Base-by-base conservation (phyloP, 2,113 vertebrate species). In the Cyanoramphus novaezelandiae region DNA sequence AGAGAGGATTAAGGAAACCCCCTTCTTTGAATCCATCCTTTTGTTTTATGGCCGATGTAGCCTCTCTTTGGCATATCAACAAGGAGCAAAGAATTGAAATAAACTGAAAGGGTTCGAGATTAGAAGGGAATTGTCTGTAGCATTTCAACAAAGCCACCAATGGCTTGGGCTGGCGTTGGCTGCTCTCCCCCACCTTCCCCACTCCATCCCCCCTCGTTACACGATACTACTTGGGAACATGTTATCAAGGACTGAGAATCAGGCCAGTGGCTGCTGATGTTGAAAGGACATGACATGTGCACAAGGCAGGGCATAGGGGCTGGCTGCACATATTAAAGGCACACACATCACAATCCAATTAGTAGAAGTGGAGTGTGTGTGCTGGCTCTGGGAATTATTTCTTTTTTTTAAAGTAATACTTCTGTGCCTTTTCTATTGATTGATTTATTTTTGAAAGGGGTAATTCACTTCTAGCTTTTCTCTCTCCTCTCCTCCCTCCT, bases 271-370 rank as follows among this genome's bases (percentile, higher is more conserved):
- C 98, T 98, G 98, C 98, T 99, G 99, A 99, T 98, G 97, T 97
- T 99, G 98, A 99, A 98, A 98, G 98, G 98, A 99, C 98, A 93
- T 99, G 99, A 98, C 99, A 99, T 99, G 97, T 99, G 98, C 98
- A 98, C 97, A 95, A 96, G 97, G 97, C 97, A 87, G 67, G 98
- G 98, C 98, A 97, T 98, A 98, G 98, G 98, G 97, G 98, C 98
- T 99, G 98, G 99, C 98, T 98, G 98, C 98, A 99, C 98, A 98
- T 97, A 99, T 99, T 99, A 99, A 98, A 99, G 97, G 97, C 97
- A 97, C 97, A 95, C 97, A 95, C 98, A 98, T 98, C 98, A 97
- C 86, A 93, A 91, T 86, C 96, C 78, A 95, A 94, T 98, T 97
- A 97, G 96, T 87, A 95, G 96, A 94, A 96, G 81, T 83, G 95